phyloP scores from a whole-genome alignment of 1,140 invertebrate genomes.

The Megalopta genalis region DNA sequence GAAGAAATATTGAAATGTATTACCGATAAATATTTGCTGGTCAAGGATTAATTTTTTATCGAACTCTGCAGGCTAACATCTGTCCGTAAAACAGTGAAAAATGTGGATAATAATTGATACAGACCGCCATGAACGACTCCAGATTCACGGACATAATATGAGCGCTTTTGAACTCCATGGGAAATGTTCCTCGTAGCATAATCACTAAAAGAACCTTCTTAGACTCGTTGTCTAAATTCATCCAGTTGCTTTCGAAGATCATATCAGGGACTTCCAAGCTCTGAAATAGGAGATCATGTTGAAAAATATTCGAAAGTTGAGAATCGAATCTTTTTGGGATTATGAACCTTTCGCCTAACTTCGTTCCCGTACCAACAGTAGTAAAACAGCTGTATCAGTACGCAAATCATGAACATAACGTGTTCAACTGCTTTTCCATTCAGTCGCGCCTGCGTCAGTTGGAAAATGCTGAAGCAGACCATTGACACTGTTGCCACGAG shows the following conservation, averaged over 20 bases:
- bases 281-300: background rate
- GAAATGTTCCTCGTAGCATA: conserved; percentile 40
- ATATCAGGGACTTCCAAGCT: too few species aligned
- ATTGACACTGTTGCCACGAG: too few species aligned
- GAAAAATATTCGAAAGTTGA: conserved; percentile 15
- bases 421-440: background rate
- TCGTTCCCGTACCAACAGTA: conserved; percentile 82
- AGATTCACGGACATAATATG: conserved; percentile 38
- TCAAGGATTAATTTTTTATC: too few species aligned
- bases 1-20: too few species aligned
- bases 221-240: background rate
- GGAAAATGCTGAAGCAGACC: too few species aligned
- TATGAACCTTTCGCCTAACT: conserved; percentile 68
- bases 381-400: conserved; percentile 74
- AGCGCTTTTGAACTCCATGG: conserved; percentile 44
- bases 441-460: too few species aligned
- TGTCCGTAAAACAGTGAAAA: too few species aligned
- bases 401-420: conserved; percentile 47
- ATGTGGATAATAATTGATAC: background rate
- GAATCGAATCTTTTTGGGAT: too few species aligned
- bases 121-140: conserved; percentile 45
- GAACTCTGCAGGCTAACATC: too few species aligned
- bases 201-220: conserved; percentile 34
- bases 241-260: too few species aligned
- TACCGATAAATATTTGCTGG: too few species aligned